A percentile compares a stretch with the other conserved stretches of the same genome.
Conservation (phyloP, 1,140 invertebrate species). For the Panonychus citri region DNA sequence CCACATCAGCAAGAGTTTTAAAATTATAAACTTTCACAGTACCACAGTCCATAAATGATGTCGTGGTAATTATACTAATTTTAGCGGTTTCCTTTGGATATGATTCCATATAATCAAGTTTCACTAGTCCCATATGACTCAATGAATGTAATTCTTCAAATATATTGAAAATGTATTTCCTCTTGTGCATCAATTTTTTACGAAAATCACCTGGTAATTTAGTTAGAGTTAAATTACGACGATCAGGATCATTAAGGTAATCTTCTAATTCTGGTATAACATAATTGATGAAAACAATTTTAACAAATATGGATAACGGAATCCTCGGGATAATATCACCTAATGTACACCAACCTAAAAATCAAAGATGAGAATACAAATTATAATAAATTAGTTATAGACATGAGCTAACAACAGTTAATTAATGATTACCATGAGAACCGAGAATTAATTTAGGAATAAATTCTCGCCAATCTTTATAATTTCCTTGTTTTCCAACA, state of each 20-base stretch:
- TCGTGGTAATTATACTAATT: not conserved
- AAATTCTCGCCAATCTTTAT: slow-evolving; percentile 2
- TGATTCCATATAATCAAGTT: not conserved
- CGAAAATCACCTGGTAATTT: slow-evolving; percentile 23
- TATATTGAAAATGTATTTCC: slow-evolving; percentile 38
- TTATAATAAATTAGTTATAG: not conserved
- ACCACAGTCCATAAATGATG: slow-evolving; percentile 18
- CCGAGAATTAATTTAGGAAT: not conserved
- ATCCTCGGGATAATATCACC: slow-evolving; percentile 43
- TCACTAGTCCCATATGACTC: slow-evolving; percentile 40
- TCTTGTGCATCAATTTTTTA: slow-evolving; percentile 29
- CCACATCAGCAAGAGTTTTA: slow-evolving; percentile 28
- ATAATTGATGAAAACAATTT: slow-evolving; percentile 36
- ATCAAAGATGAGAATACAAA: not conserved
- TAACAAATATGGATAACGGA: slow-evolving; percentile 43
- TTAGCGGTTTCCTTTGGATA: not conserved
- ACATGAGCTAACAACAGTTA: too few relatives aligned
- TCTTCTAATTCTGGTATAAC: slow-evolving; percentile 32
- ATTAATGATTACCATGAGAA: not conserved
- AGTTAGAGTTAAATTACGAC: slow-evolving; percentile 36
- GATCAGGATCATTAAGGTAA: slow-evolving; percentile 40
- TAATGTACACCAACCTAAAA: slow-evolving; percentile 18
- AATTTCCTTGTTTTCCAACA: slow-evolving; percentile 15
- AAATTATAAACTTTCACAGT: slow-evolving; percentile 36
- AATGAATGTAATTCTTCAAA: slow-evolving; percentile 32